phyloP scores from a whole-genome alignment of 1,140 invertebrate species.

The Contarinia nasturtii region DNA sequence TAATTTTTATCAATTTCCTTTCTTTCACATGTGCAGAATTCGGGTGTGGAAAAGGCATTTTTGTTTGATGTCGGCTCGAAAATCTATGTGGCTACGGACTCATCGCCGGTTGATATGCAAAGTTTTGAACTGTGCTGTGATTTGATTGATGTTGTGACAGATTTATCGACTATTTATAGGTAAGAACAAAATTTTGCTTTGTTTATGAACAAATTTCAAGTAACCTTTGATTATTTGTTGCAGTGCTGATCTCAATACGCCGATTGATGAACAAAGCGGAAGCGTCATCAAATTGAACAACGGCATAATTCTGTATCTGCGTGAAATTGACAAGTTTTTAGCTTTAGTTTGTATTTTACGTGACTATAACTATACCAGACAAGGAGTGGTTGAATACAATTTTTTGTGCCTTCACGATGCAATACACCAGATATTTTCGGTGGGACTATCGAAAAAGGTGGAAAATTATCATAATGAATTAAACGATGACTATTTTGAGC shows the following conservation, averaged over 20 bases:
- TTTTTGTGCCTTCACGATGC: conserved; percentile 86
- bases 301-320: conserved; percentile 86
- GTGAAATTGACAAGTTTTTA: conserved; percentile 94
- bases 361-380: conserved; percentile 94
- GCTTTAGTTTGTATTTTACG: conserved; percentile 93
- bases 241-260: conserved; percentile 50
- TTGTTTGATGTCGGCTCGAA: conserved; percentile 97
- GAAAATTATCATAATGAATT: too few relatives aligned
- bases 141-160: conserved; percentile 99
- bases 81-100: conserved; percentile 99
- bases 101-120: conserved; percentile 98
- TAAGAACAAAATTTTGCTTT: conserved; percentile 21
- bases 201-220: not conserved
- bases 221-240: conserved; percentile 3
- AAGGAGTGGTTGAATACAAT: conserved; percentile 95
- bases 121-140: conserved; percentile 98
- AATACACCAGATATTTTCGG: conserved; percentile 77
- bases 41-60: conserved; percentile 95
- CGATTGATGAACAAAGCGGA: conserved; percentile 88
- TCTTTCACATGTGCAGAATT: conserved; percentile 56
- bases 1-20: too few relatives aligned
- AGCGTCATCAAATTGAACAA: conserved; percentile 95
- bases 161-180: conserved; percentile 98
- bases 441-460: conserved; percentile 24
- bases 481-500: too few relatives aligned